Evolutionary conservation across 2,797 vertebrate genomes (phyloP).

Genomic region (Calcarius lapponicus): DNA sequence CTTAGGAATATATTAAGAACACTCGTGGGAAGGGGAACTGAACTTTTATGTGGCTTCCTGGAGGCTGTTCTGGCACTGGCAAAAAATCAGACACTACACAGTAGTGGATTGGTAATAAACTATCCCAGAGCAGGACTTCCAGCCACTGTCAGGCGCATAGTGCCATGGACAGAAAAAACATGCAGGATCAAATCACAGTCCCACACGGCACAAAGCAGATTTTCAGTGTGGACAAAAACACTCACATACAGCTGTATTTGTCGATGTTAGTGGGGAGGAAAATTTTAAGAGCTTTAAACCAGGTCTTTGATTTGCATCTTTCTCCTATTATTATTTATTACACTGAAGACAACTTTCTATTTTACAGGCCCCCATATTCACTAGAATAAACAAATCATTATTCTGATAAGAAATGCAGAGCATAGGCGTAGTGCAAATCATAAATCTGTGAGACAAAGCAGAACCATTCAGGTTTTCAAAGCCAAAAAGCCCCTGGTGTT

Average conservation of each 20-base stretch:
- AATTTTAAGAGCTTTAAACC: background rate
- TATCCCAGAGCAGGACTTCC: background rate
- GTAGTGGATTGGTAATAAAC: slow-evolving; percentile 39
- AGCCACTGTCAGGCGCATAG: background rate
- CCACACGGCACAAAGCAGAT: background rate
- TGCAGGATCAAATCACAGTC: background rate
- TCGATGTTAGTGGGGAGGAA: rapidly evolving
- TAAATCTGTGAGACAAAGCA: slow-evolving; percentile 1
- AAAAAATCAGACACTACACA: slow-evolving; percentile 33
- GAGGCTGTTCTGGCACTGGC: slow-evolving; percentile 43
- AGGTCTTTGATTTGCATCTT: background rate
- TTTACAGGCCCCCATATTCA: background rate
- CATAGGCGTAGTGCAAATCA: background rate
- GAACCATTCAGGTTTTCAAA: background rate
- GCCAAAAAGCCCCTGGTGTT: background rate
- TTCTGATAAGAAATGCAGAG: background rate
- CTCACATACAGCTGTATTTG: background rate
- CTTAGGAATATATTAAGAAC: slow-evolving; percentile 68
- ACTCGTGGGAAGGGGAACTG: slow-evolving; percentile 45
- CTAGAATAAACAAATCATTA: background rate
- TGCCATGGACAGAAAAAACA: background rate
- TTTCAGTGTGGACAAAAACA: background rate
- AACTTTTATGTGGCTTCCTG: slow-evolving; percentile 69
- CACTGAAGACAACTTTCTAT: background rate
- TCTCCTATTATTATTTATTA: background rate